phyloP scores from a whole-genome alignment of 2,797 vertebrate genomes.

The Xenentodon cancila region DNA sequence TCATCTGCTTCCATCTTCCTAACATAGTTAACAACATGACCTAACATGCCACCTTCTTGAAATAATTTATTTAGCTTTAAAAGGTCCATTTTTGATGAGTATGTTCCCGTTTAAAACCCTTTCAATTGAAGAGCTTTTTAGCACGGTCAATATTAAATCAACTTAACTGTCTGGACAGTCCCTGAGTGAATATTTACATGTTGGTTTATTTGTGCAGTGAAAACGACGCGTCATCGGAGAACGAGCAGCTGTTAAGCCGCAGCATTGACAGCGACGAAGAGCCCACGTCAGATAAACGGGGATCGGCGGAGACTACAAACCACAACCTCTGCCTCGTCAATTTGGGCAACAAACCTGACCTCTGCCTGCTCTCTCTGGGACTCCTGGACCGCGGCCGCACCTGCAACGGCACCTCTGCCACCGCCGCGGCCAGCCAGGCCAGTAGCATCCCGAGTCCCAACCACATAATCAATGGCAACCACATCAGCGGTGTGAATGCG shows the following conservation, averaged over 20 bases:
- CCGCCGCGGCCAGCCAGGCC: conserved; percentile 27
- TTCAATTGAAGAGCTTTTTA: too few relatives aligned
- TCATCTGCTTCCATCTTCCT: too few relatives aligned
- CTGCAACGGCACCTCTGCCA: conserved; percentile 63
- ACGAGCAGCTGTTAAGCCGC: conserved; percentile 94
- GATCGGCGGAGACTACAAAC: conserved; percentile 70
- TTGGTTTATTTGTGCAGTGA: conserved; percentile 81
- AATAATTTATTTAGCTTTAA: too few relatives aligned
- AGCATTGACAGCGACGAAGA: conserved; percentile 99
- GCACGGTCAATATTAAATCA: too few relatives aligned
- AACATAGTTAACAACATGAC: too few relatives aligned
- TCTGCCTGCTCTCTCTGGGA: conserved; percentile 93
- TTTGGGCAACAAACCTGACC: conserved; percentile 82
- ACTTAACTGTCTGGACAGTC: background rate
- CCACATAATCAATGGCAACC: conserved; percentile 65
- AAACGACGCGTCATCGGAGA: conserved; percentile 97
- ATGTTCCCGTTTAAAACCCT: too few relatives aligned
- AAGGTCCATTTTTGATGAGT: too few relatives aligned
- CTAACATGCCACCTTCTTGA: too few relatives aligned
- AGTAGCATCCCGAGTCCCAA: conserved; percentile 54
- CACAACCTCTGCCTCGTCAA: conserved; percentile 67
- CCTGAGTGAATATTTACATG: background rate
- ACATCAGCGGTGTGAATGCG: conserved; percentile 69
- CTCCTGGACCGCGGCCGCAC: conserved; percentile 89
- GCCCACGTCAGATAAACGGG: conserved; percentile 91